Conservation (phyloP, 2,888 invertebrate species). For the Dioctria rufipes region DNA sequence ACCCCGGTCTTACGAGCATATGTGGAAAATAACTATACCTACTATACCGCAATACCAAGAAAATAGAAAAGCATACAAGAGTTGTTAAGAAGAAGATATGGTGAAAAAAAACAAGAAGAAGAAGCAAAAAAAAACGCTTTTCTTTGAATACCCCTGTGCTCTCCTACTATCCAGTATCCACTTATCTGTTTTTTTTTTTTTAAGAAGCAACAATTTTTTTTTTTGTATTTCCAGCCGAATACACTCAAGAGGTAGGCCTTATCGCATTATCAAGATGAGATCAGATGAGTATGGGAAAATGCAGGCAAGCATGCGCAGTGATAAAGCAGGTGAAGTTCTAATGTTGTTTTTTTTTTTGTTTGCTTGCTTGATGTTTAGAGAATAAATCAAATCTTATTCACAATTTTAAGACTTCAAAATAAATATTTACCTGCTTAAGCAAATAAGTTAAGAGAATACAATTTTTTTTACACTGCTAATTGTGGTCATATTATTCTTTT, state of each 20-base stretch:
- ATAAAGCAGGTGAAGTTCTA: conserved; percentile 29
- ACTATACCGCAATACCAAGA: conserved; percentile 18
- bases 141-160: conserved; percentile 40
- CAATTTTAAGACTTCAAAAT: too few relatives aligned
- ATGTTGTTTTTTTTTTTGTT: background rate
- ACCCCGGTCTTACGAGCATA: conserved; percentile 33
- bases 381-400: too few relatives aligned
- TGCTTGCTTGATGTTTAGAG: too few relatives aligned
- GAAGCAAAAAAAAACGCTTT: conserved; percentile 13
- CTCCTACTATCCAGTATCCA: conserved; percentile 1
- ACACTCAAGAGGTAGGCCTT: conserved; percentile 37
- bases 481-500: too few relatives aligned
- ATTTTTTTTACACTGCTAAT: too few relatives aligned
- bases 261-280: conserved; percentile 20
- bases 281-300: conserved; percentile 44
- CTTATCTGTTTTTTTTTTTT: too few relatives aligned
- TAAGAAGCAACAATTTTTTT: background rate
- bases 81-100: background rate
- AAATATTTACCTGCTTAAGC: too few relatives aligned
- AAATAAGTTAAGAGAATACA: too few relatives aligned
- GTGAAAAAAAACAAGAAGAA: background rate
- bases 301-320: background rate
- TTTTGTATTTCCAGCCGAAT: conserved; percentile 37
- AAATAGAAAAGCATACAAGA: conserved; percentile 50
- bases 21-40: conserved; percentile 35